phyloP scores from a whole-genome alignment of 64 coral and sea anemone genomes.

The Dendronephthya gigantea region DNA sequence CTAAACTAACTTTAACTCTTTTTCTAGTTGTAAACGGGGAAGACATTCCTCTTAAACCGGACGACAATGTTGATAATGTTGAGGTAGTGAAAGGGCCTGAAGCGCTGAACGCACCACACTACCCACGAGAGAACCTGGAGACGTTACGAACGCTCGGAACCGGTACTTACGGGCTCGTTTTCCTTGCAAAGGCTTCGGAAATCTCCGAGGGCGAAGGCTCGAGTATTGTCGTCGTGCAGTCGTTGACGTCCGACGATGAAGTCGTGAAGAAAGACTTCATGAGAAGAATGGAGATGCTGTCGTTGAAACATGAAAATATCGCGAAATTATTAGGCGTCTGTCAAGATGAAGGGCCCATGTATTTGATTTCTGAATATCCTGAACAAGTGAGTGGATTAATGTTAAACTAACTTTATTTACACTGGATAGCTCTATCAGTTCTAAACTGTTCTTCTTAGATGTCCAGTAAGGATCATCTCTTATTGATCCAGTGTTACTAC shows the following conservation, averaged over 20 bases:
- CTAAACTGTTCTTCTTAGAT: too few relatives aligned
- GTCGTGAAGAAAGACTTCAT: conserved; percentile 64
- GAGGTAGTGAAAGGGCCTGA: conserved; percentile 39
- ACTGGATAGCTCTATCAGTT: not conserved
- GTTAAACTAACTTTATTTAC: too few relatives aligned
- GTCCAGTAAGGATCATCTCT: too few relatives aligned
- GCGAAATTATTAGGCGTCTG: conserved; percentile 67
- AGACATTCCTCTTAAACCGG: conserved; percentile 16
- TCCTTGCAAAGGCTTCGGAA: conserved; percentile 67
- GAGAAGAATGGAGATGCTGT: conserved; percentile 53
- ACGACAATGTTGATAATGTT: conserved; percentile 44
- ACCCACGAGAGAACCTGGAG: conserved; percentile 73
- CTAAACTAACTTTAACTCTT: not conserved
- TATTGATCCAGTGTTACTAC: too few relatives aligned
- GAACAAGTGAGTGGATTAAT: conserved; percentile 54
- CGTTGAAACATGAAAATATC: conserved; percentile 55
- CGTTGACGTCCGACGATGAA: conserved; percentile 63
- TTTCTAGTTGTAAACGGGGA: conserved; percentile 47
- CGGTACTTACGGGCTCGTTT: conserved; percentile 67
- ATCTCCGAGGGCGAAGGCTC: conserved; percentile 78
- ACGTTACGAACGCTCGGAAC: conserved; percentile 74
- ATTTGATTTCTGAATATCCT: conserved; percentile 86
- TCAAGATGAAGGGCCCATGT: conserved; percentile 59
- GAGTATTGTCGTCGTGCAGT: conserved; percentile 82
- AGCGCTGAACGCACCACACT: conserved; percentile 64